Conservation (phyloP, 2,113 vertebrate genomes). For the Paracanthobrama guichenoti region DNA sequence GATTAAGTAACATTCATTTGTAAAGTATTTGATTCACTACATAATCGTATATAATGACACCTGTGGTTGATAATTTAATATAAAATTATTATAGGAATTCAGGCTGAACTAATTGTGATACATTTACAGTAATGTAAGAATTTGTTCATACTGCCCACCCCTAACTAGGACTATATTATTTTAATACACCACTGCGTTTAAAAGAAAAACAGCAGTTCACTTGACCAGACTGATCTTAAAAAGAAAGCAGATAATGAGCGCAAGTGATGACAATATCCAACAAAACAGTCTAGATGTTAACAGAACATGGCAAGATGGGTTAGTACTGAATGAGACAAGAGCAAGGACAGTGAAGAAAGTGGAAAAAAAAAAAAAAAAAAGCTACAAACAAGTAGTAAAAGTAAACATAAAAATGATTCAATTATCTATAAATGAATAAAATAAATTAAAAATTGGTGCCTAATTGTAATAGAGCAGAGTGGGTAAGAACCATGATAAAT, state of each 20-base stretch:
- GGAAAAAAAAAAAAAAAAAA: slow-evolving; percentile 35
- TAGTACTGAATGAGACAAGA: slow-evolving; percentile 40
- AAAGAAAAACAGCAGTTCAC: slow-evolving; percentile 33
- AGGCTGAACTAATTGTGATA: background rate
- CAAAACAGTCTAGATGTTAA: slow-evolving; percentile 13
- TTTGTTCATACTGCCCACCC: slow-evolving; percentile 2
- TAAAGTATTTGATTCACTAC: background rate
- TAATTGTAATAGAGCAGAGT: slow-evolving; percentile 78
- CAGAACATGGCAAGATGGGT: slow-evolving; percentile 37
- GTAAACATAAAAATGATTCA: slow-evolving; percentile 43
- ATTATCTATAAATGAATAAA: slow-evolving; percentile 34
- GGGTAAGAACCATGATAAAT: slow-evolving; percentile 77
- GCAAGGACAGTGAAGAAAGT: slow-evolving; percentile 13
- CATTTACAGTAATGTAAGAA: background rate
- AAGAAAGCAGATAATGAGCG: background rate
- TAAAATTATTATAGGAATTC: background rate
- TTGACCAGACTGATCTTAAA: slow-evolving; percentile 12
- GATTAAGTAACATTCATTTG: background rate
- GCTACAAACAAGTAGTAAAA: slow-evolving; percentile 40
- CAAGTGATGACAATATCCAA: slow-evolving; percentile 6
- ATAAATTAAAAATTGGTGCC: slow-evolving; percentile 66
- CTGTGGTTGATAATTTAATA: too few relatives aligned
- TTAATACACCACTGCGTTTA: slow-evolving; percentile 29
- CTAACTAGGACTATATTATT: slow-evolving; percentile 23
- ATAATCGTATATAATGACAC: background rate